Base-by-base conservation (phyloP, 2,888 invertebrate species). In the Galeopsomyia nigrocyanea region DNA sequence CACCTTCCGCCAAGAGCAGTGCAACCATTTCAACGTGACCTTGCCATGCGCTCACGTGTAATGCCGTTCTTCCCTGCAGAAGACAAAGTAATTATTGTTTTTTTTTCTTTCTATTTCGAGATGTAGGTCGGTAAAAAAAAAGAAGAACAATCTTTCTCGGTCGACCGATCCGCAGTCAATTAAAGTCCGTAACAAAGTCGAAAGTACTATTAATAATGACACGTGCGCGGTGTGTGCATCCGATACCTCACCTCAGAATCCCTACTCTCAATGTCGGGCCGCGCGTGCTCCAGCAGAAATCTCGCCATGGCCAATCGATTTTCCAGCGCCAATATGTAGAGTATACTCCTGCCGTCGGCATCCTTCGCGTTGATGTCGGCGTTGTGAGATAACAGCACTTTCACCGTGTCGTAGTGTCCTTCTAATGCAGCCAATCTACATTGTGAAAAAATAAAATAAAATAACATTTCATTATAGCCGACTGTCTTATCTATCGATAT, bases 1-100 rank as follows among this genome's bases (percentile, higher is more conserved):
- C 91, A n/a, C 94, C 94, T 87, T 92, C 90, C 79, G 91, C 91
- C 62, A 98, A 89, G 31, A 98, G 88, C 46, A 96, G 87, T 75
- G 94, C 93, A 0, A 97, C 97, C 95, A 97, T 96, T 77, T 97
- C 96, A 0, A 92, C 91, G 83, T 98, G 97, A 0, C 97, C 98
- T 84, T 98, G 97, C 96, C 96, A 96, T 14, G 96, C 91, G 3
- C 95, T 94, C 1, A 96, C 96, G 84, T 96, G 96, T 14, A 97
- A 87, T 0, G 96, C 95, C 0, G 96, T 96, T 50, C 96, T 91
- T 21, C 96, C 96, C 92, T 92, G 53, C 56, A 75, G 60, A 17
- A 53, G 0, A 10, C 16, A 26, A 58, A 53, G 16, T 6, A 50
- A 47, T 53, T 17, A 47, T 21, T 46, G 10, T 2, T 46, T 7